phyloP scores from a whole-genome alignment of 2,888 invertebrate genomes.

The Chrysina gloriosa region DNA sequence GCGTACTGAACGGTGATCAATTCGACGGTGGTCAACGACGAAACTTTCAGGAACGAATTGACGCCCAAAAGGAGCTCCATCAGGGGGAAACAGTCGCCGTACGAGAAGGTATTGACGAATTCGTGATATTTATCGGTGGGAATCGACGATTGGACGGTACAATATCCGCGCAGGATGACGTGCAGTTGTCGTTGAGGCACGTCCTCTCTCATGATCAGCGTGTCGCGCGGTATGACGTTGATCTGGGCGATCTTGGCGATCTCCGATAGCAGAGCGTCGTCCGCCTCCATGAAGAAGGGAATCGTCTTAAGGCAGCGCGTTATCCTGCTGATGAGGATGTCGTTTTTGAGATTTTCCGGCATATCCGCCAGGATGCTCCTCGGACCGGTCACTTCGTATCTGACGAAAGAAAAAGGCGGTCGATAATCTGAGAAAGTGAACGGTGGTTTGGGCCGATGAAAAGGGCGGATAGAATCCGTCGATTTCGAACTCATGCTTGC shows the following conservation, averaged over 20 bases:
- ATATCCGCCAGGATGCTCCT: slow-evolving; percentile 28
- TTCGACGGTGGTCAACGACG: slow-evolving; percentile 44
- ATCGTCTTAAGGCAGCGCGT: slow-evolving; percentile 63
- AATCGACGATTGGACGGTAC: slow-evolving; percentile 41
- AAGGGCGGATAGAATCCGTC: too few species aligned
- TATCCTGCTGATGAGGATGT: slow-evolving; percentile 64
- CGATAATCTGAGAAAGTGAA: too few species aligned
- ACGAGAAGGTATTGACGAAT: slow-evolving; percentile 30
- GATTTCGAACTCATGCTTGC: too few species aligned
- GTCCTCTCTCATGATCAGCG: slow-evolving; percentile 36
- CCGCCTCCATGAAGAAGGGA: slow-evolving; percentile 42
- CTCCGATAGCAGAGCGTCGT: slow-evolving; percentile 8
- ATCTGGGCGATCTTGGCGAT: slow-evolving; percentile 25
- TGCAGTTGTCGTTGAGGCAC: slow-evolving; percentile 21
- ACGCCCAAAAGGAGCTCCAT: slow-evolving; percentile 45
- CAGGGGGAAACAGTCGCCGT: slow-evolving; percentile 44
- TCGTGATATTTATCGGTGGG: slow-evolving; percentile 44
- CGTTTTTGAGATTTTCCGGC: slow-evolving; percentile 27
- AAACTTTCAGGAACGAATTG: slow-evolving; percentile 39
- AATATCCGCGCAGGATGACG: slow-evolving; percentile 47
- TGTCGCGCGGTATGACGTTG: slow-evolving; percentile 40
- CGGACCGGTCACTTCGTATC: slow-evolving; percentile 30
- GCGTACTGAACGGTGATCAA: slow-evolving; percentile 35
- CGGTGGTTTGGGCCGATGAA: too few species aligned
- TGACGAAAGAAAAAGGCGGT: too few species aligned